Evolutionary conservation across 64 coral and sea anemone genomes (phyloP), one percentile per base, ranked within the genome.

Genomic region (Dendronephthya gigantea): DNA sequence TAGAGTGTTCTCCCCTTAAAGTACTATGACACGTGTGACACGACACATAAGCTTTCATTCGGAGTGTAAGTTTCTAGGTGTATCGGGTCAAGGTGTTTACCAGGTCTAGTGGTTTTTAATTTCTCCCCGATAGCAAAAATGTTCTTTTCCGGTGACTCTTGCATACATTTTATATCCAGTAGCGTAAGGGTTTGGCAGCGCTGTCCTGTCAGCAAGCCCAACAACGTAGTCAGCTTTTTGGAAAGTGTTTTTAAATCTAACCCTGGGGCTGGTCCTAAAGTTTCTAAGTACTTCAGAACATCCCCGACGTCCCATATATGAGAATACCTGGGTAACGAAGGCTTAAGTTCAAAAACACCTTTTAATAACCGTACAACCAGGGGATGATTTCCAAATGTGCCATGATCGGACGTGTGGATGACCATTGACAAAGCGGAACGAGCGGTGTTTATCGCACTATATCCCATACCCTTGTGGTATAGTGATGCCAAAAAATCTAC

Each of bases 361-460:
- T 89, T 89, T n/a, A 82, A 7, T 47, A 82, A 86, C 56, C 69
- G 32, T 51, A 75, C 2, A 16, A 90, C 89, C 10, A 90, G 49
- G 1, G 68, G 69, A 22, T 90, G 89, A 56, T 45, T 82, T 0
- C 89, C 89, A 85, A 85, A 90, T 23, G 69, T 56, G 2, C 17
- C 48, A n/a, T 55, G 48, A 5, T 34, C 70, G n/a, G 66, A 16
- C 13, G 39, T 27, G 38, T 37, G 32, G 0, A 90, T 14, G 39
- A 45, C 36, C 5, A 37, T 68, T 0, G 89, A 90, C 22, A 90
- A 25, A 0, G 83, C 83, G 13, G 89, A 90, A 35, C 89, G 33
- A 14, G 88, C 88, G 14, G 88, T 90, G 40, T 85, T 90, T 30
- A 86, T 86, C n/a, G 83, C 69, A 38, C 89, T 90, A 51, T 85